These are phyloP conservation scores for Alethe diademata DNA, from an alignment of 2,113 vertebrate genomes.

Conservation along the genomic window DNA sequence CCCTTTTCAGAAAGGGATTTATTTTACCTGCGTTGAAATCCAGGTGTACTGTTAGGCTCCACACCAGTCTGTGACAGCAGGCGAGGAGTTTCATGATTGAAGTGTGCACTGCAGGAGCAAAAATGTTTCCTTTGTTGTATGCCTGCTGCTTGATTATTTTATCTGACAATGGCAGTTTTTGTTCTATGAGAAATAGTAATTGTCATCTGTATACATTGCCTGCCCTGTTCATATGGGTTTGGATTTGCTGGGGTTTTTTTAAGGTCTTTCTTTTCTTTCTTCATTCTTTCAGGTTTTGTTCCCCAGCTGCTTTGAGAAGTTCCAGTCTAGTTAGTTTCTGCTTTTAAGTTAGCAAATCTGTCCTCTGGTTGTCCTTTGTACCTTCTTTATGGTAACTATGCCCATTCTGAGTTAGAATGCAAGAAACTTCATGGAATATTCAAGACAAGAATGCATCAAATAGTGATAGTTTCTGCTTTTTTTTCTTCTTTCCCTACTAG, in stretches of 20 bases:
- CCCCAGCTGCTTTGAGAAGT: neutral
- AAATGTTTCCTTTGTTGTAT: neutral
- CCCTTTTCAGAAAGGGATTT: neutral
- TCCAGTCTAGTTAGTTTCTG: neutral
- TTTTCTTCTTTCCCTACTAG: neutral
- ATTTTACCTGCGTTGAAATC: neutral
- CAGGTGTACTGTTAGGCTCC: neutral
- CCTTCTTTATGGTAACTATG: neutral
- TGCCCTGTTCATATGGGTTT: neutral
- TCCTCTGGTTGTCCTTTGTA: neutral
- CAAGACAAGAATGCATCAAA: neutral
- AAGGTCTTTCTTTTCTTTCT: neutral
- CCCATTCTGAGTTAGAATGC: neutral
- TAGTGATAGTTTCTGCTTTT: neutral
- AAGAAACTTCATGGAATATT: neutral
- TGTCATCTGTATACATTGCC: neutral
- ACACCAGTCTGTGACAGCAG: neutral
- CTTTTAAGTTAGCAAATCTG: neutral
- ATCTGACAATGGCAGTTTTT: neutral
- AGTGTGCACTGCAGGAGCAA: neutral
- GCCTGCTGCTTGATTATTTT: neutral
- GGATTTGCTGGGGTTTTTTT: neutral
- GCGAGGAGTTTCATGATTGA: rapidly evolving
- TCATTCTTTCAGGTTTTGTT: neutral
- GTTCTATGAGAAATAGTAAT: neutral